Evolutionary conservation across 64 coral and sea anemone genomes (phyloP), one percentile per base, ranked within the genome.

Genomic region (Stichodactyla mertensii): DNA sequence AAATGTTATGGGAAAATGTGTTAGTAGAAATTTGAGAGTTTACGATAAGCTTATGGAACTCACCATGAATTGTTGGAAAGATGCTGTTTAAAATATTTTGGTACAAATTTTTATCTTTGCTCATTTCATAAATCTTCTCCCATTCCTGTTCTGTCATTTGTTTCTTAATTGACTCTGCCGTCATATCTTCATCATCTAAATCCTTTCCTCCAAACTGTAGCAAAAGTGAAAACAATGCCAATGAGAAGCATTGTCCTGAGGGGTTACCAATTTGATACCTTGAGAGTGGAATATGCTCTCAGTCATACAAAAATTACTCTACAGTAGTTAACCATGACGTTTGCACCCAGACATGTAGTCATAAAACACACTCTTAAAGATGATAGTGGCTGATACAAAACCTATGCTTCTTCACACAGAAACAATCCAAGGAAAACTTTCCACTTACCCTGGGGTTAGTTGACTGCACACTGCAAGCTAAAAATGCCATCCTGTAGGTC

Each of bases 91-190:
- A 92, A 23, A 99, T 55, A 71, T 99, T 99, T 67, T 99, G 93
- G 77, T 99, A 99, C 55, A 99, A 88, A 61, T 92, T 99, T 60
- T 95, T 99, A 61, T 99, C 97, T 83, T 93, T 89, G 77, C 93
- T 99, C 97, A 99, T 99, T 67, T 99, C 90, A 84, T 95, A 99
- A 36, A 99, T 93, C 19, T 94, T 99, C 52, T 99, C 90, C 97
- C 97, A 99, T 86, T 99, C 97, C 53, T 95, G 97, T 28, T 94
- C 92, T 5, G 97, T 99, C 97, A 99, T 99, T 80, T 99, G 97
- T 79, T 95, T 94, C 86, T 95, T 99, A 7, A 99, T 99, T 78
- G 90, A 92, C 60, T 99, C 97, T 83, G 97, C 97, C 10, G 93
- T 99, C 27, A 99, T 89, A 52, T 99, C 90, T 24, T 99, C 93